Conservation (phyloP, 2,888 invertebrate genomes). For the Leptinotarsa rubiginosa region DNA sequence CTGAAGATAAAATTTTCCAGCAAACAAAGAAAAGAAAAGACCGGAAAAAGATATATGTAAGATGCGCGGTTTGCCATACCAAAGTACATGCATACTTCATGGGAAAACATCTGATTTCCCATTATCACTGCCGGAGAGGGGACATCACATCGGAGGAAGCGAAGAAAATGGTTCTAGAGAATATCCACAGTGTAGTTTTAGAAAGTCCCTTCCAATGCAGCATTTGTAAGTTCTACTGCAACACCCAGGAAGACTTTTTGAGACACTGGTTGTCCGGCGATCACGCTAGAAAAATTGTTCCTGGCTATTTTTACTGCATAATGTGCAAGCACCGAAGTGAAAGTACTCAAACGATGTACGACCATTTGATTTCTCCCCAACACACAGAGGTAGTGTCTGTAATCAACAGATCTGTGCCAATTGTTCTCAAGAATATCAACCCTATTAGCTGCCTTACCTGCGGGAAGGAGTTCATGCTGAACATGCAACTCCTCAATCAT, state of each 20-base stretch:
- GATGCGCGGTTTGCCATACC: slow-evolving; percentile 80
- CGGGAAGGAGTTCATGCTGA: slow-evolving; percentile 77
- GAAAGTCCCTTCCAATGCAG: slow-evolving; percentile 89
- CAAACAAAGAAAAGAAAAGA: slow-evolving; percentile 63
- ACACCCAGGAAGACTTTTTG: slow-evolving; percentile 77
- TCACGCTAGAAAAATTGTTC: slow-evolving; percentile 66
- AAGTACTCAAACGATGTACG: slow-evolving; percentile 74
- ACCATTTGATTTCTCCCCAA: slow-evolving; percentile 74
- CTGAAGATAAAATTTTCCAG: slow-evolving; percentile 35
- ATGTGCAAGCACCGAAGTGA: slow-evolving; percentile 79
- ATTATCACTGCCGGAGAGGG: slow-evolving; percentile 84
- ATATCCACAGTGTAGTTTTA: slow-evolving; percentile 82
- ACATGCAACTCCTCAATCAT: slow-evolving; percentile 78
- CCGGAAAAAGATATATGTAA: slow-evolving; percentile 72
- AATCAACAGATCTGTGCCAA: slow-evolving; percentile 84
- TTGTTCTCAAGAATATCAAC: slow-evolving; percentile 77
- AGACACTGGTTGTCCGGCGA: slow-evolving; percentile 82
- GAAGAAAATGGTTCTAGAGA: slow-evolving; percentile 74
- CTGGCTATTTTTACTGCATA: slow-evolving; percentile 78
- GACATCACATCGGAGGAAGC: slow-evolving; percentile 71
- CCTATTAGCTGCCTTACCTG: slow-evolving; percentile 77
- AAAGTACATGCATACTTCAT: slow-evolving; percentile 76
- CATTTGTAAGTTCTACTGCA: slow-evolving; percentile 87
- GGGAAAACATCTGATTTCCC: slow-evolving; percentile 88
- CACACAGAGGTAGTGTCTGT: slow-evolving; percentile 81